Base-by-base conservation (phyloP, 2,113 vertebrate genomes). In the Haplochromis burtoni region DNA sequence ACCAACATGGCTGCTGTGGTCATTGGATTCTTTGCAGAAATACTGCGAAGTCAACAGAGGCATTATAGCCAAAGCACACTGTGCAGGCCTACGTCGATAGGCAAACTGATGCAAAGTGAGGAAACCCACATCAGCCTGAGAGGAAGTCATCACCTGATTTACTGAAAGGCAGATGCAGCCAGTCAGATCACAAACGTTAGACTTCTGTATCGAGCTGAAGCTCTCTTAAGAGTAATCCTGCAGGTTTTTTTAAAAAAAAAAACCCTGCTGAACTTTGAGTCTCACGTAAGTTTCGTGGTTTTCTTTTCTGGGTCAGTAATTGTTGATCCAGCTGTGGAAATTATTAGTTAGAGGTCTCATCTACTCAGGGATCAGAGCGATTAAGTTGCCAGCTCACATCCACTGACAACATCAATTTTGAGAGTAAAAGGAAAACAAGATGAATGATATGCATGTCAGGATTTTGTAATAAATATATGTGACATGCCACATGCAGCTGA, bases 11-110 rank as follows among this genome's bases (percentile, higher is more conserved):
- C 82, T 87, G 61, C 91, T 80, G 63, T 85, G 81, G 79, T 66
- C 73, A 2, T 90, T 92, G 84, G 90, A 91, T 89, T 91, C 49
- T 84, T 78, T 49, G 86, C 78, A 89, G 87, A 88, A 94, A 93
- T 89, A 86, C 89, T 80, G 63, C 85, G 5, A 63, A 80, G 90
- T 94, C 91, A 87, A 90, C 89, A 89, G 8, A 26, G 68, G 51
- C 54, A 59, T 79, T 82, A 59, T 81, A 91, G 81, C 87, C 54
- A 5, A 24, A 29, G 45, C 51, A 17, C 33, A 29, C 26, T 57
- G 19, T 40, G 57, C 76, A 80, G 80, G 68, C 33, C n/a, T 24
- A 21, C 45, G 42, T 90, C 85, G 54, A 83, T 66, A 53, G 21
- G 19, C 85, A 16, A 80, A 89, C 47, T 33, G 73, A 85, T 84